A percentile compares a stretch with the other conserved stretches of the same genome.
phyloP scores from a whole-genome alignment of 2,888 invertebrate species.

The Agrotis segetum region DNA sequence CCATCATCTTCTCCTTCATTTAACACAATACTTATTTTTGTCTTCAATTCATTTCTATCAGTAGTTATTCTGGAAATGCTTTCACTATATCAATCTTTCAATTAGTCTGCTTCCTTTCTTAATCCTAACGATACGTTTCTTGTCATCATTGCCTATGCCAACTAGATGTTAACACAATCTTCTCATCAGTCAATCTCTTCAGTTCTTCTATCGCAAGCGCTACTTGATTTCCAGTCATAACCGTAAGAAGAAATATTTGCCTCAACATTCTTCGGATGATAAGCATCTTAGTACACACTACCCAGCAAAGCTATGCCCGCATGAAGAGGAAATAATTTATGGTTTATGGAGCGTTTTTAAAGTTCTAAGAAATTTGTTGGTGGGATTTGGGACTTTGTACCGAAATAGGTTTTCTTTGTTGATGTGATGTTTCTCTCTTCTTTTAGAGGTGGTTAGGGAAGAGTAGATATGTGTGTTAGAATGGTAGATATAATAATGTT shows the following conservation, averaged over 20 bases:
- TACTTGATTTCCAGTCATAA: neutral
- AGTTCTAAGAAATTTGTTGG: conserved; percentile 53
- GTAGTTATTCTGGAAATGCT: too few species aligned
- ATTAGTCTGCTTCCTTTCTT: neutral
- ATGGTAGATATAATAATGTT: neutral
- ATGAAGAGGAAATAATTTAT: conserved; percentile 47
- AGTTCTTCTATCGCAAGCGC: neutral
- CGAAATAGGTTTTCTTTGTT: conserved; percentile 39
- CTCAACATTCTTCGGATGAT: conserved; percentile 43
- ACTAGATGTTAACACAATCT: too few species aligned
- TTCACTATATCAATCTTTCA: neutral
- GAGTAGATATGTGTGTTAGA: conserved; percentile 1
- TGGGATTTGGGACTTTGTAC: conserved; percentile 36
- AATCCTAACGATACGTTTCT: too few species aligned
- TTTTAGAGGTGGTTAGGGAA: neutral
- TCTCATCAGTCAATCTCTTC: neutral
- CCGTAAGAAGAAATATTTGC: conserved; percentile 2
- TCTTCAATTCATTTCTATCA: neutral
- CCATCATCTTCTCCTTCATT: too few species aligned
- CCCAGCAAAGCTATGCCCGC: conserved; percentile 25
- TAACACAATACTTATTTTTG: neutral
- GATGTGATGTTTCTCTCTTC: conserved; percentile 16
- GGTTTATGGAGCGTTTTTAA: conserved; percentile 52
- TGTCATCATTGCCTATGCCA: too few species aligned
- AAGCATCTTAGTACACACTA: conserved; percentile 32